Evolutionary conservation across 2,113 vertebrate genomes (phyloP), one percentile per base, ranked within the genome.

Genomic region (Chloebia gouldiae): DNA sequence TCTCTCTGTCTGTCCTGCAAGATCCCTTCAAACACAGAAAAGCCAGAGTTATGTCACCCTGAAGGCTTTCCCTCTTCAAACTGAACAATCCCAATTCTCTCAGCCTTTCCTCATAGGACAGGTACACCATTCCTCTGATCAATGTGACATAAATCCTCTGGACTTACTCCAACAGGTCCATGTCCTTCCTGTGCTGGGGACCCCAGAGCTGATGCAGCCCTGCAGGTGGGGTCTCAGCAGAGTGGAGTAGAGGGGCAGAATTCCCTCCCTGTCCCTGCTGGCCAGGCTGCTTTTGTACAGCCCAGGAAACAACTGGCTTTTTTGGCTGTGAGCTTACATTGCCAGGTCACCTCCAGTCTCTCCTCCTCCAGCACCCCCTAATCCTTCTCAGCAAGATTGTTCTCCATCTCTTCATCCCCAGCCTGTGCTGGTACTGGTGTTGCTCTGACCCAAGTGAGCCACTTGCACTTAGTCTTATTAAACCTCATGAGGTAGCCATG

Each of bases 241-340:
- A 53, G 14, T 4, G 9, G 22, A 2, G 35, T 1, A 49, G 49
- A 39, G 19, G 8, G 30, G 8, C 24, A 76, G 40, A 47, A 49
- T 13, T 11, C 17, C 16, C 17, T 47, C 54, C 10, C n/a, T 61
- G 0, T 0, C 4, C 30, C 47, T 31, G 16, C 28, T 81, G 53
- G 0, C 44, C 27, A 19, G 0, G 0, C 2, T 39, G n/a, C 78
- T 82, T 33, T 31, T 4, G 47, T 47, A 16, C 9, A 68, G 53
- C 51, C 27, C 14, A 25, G 40, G n/a, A 27, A 24, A 53, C 3
- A 2, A 13, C 2, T 53, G 47, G 11, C 9, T 40, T 22, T 61
- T 23, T 47, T 16, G 17, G 21, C 30, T 35, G 11, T 12, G 7
- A 61, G 9, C 12, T 37, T 5, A 1, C 25, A 13, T 6, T 15